These are phyloP conservation scores for Drosophila paulistorum DNA, from an alignment of 1,140 invertebrate genomes.

Conservation along the genomic window DNA sequence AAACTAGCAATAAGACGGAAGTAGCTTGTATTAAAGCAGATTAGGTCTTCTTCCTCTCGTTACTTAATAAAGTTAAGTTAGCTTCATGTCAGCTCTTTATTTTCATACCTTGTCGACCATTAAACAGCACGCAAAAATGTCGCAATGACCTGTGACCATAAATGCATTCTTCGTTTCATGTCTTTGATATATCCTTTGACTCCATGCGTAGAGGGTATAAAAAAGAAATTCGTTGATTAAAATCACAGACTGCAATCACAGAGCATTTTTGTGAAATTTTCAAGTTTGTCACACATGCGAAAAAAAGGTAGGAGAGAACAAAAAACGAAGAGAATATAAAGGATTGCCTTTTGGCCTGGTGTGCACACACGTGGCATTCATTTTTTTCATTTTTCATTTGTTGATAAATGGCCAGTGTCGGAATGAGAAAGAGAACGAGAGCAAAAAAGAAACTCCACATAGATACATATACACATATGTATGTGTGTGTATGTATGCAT, in stretches of 20 bases:
- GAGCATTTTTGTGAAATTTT: conserved; percentile 17
- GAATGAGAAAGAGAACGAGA: conserved; percentile 5
- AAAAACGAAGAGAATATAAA: neutral
- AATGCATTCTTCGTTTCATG: neutral
- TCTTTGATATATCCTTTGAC: conserved; percentile 4
- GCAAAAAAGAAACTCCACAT: neutral
- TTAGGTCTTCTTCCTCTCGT: no score
- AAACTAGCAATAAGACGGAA: no score
- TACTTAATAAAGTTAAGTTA: no score
- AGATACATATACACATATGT: no score
- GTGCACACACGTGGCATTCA: conserved; percentile 7
- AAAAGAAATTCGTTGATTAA: conserved; percentile 16
- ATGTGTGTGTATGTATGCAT: neutral
- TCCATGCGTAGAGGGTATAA: neutral
- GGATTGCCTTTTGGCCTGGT: conserved; percentile 18
- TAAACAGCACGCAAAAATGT: no score
- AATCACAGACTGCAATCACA: conserved; percentile 24
- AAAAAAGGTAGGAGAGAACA: neutral
- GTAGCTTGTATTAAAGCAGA: no score
- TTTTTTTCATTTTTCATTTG: conserved; percentile 27
- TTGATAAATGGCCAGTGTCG: conserved; percentile 17
- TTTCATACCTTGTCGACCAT: no score
- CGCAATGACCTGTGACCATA: no score
- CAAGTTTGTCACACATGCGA: conserved; percentile 17
- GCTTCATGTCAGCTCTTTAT: no score